Evolutionary conservation across 2,888 invertebrate genomes (phyloP).

Genomic region (Eurytoma californica): DNA sequence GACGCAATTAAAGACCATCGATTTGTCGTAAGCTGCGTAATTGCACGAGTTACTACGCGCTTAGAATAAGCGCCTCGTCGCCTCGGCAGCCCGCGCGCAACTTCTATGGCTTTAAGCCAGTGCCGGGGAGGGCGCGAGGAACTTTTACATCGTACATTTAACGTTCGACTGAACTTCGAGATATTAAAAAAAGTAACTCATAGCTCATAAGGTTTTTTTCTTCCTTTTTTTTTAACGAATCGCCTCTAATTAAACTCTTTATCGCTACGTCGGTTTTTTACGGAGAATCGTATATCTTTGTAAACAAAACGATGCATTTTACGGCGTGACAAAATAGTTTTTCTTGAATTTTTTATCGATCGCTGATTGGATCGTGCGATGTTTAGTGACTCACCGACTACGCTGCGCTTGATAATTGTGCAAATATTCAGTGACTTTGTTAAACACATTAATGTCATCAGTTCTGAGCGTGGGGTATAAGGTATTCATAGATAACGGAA

Average conservation of each 20-base stretch:
- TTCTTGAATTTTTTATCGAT: slow-evolving; percentile 28
- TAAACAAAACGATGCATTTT: background rate
- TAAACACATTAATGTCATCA: slow-evolving; percentile 50
- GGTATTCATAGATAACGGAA: slow-evolving; percentile 69
- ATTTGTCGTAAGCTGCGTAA: slow-evolving; percentile 73
- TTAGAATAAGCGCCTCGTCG: slow-evolving; percentile 68
- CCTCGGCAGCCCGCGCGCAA: slow-evolving; percentile 54
- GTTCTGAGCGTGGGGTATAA: slow-evolving; percentile 20
- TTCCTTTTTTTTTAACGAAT: slow-evolving; percentile 10
- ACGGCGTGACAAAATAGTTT: background rate
- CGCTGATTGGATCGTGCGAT: background rate
- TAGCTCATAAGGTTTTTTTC: slow-evolving; percentile 27
- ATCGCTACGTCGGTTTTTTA: slow-evolving; percentile 9
- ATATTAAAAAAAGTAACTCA: slow-evolving; percentile 53
- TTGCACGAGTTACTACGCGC: slow-evolving; percentile 73
- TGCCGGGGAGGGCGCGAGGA: slow-evolving; percentile 1
- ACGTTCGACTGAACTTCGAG: slow-evolving; percentile 17
- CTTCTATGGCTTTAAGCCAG: slow-evolving; percentile 54
- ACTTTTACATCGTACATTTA: slow-evolving; percentile 53
- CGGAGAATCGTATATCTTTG: background rate
- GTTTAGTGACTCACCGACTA: slow-evolving; percentile 35
- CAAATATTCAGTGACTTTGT: slow-evolving; percentile 55
- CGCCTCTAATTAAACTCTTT: slow-evolving; percentile 46
- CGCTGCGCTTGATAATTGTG: slow-evolving; percentile 40
- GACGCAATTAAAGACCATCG: slow-evolving; percentile 73